Base-by-base conservation (phyloP, 2,113 vertebrate genomes). In the Saccopteryx bilineata region DNA sequence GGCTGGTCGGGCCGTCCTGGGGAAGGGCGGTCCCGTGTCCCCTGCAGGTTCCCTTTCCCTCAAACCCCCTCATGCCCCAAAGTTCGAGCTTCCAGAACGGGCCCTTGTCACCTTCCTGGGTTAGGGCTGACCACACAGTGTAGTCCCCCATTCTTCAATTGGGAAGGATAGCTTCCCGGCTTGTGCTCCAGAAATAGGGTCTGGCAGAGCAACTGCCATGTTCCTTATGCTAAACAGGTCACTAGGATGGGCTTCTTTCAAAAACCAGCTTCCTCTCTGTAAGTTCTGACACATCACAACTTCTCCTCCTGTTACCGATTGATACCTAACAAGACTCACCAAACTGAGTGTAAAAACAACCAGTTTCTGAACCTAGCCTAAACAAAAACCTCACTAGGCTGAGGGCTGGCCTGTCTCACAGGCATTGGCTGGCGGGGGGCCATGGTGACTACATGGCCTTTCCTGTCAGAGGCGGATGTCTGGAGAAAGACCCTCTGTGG, bases 221-320 rank as follows among this genome's bases (percentile, higher is more conserved):
- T 79, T 84, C 74, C 79, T 95, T 72, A 19, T 63, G 71, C 71
- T 61, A 71, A 95, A 79, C 17, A 91, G 31, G 84, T 68, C 68
- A 85, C 33, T 15, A 89, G 56, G 69, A 90, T 80, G 84, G 61
- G n/a, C 60, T 9, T 78, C n/a, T 83, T 74, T 66, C 63, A 50
- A 76, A 93, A 60, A 86, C 28, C 61, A 54, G 33, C 72, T 78
- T 91, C 46, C 63, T 71, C 52, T 76, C 65, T 76, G 58, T 46
- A 79, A 61, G 75, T 61, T 85, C 76, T 66, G 58, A 86, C 15
- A 66, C 12, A 81, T 91, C 56, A 85, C 54, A 85, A 24, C 75
- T 61, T 78, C n/a, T 93, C 23, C 81, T 54, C 26, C 1, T 72
- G 21, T 56, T 28, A 75, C 71, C 96, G 54, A 28, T 92, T 81